Evolutionary conservation across 1,140 invertebrate genomes (phyloP).

Genomic region (Mya arenaria): DNA sequence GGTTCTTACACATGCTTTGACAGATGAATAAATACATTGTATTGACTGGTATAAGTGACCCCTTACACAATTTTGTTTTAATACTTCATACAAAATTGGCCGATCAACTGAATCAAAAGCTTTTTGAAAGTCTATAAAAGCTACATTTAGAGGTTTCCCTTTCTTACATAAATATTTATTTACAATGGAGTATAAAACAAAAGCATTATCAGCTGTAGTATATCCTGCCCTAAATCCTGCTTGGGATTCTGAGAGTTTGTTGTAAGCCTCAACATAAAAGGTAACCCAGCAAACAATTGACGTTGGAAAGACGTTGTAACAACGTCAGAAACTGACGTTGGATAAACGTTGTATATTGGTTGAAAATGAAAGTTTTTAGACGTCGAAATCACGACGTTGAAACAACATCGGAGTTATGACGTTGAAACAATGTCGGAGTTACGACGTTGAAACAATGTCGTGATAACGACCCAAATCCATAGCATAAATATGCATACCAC

Average conservation of each 20-base stretch:
- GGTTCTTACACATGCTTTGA: slow-evolving; percentile 29
- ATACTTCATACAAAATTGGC: slow-evolving; percentile 9
- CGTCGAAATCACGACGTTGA: no score
- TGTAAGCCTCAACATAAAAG: slow-evolving; percentile 25
- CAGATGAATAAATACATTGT: slow-evolving; percentile 33
- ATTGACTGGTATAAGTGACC: slow-evolving; percentile 13
- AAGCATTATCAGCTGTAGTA: slow-evolving; percentile 37
- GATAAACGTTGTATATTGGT: no score
- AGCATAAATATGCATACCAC: no score
- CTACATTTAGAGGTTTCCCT: slow-evolving; percentile 12
- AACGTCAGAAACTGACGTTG: no score
- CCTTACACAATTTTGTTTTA: slow-evolving; percentile 9
- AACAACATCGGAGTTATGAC: no score
- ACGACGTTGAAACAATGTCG: no score
- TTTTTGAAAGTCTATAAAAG: slow-evolving; percentile 42
- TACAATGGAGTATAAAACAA: slow-evolving; percentile 37
- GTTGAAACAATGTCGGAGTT: no score
- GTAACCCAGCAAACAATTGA: no score
- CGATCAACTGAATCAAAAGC: slow-evolving; percentile 40
- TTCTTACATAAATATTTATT: slow-evolving; percentile 28
- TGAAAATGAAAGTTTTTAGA: no score
- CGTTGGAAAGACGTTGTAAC: no score
- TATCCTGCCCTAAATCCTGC: slow-evolving; percentile 29
- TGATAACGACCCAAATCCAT: no score
- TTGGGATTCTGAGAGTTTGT: slow-evolving; percentile 22